These are phyloP conservation scores for Anarsia innoxiella DNA, from an alignment of 2,888 invertebrate genomes.

Conservation along the genomic window DNA sequence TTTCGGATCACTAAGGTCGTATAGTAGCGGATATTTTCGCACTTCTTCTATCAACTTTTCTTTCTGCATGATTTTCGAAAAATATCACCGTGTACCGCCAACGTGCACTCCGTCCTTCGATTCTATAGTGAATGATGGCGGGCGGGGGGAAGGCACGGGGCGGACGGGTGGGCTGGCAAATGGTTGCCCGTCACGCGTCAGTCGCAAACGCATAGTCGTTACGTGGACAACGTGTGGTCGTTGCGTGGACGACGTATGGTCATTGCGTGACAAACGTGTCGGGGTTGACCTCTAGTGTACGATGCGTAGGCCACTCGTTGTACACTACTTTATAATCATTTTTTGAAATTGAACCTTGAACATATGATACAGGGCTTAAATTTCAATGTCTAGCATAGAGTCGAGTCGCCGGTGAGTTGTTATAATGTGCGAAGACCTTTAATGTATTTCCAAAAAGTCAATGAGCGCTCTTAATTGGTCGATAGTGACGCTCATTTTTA, in stretches of 20 bases:
- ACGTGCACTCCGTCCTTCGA: slow-evolving; percentile 11
- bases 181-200: slow-evolving; percentile 4
- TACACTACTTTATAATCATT: no score
- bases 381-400: no score
- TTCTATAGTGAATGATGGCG: slow-evolving; percentile 11
- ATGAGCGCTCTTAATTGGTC: no score
- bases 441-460: no score
- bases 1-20: slow-evolving; percentile 13
- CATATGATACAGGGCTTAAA: no score
- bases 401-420: no score
- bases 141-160: slow-evolving; percentile 10
- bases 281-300: no score
- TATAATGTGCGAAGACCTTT: no score
- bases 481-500: no score
- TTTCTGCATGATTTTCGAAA: slow-evolving; percentile 13
- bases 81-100: slow-evolving; percentile 10
- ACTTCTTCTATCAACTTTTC: slow-evolving; percentile 16
- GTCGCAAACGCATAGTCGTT: slow-evolving; percentile 6
- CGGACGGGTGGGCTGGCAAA: slow-evolving; percentile 5
- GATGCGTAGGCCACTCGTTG: no score
- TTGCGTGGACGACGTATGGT: slow-evolving; percentile 5
- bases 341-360: no score
- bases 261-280: slow-evolving; percentile 5
- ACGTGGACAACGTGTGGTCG: slow-evolving; percentile 5
- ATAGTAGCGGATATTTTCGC: slow-evolving; percentile 14